A percentile compares a stretch with the other conserved stretches of the same genome.
phyloP scores from a whole-genome alignment of 2,113 vertebrate species.

The Loxodonta africana region DNA sequence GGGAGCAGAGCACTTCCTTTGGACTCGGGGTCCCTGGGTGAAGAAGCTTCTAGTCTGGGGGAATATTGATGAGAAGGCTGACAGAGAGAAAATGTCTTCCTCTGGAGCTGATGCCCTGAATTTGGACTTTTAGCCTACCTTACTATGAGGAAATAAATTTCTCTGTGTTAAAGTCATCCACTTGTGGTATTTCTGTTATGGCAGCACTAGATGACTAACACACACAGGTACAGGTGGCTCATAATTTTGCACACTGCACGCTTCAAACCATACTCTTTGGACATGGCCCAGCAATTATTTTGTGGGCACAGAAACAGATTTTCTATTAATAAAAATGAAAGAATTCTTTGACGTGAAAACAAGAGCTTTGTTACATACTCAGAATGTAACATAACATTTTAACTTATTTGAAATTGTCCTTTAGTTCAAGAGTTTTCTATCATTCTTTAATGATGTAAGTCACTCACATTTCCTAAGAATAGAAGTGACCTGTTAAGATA shows the following conservation, averaged over 20 bases:
- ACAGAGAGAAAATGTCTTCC: no score
- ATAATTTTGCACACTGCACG: not conserved
- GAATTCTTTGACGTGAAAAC: conserved; percentile 38
- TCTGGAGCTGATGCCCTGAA: no score
- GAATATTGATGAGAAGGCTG: no score
- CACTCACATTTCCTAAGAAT: conserved; percentile 34
- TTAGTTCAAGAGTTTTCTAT: conserved; percentile 24
- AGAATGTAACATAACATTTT: conserved; percentile 38
- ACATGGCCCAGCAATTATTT: not conserved
- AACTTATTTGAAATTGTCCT: conserved; percentile 46
- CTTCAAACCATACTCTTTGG: conserved; percentile 22
- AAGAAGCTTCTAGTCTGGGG: no score
- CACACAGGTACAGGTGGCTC: not conserved
- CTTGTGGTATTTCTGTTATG: no score
- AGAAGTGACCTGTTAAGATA: not conserved
- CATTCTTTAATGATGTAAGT: not conserved
- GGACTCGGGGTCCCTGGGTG: no score
- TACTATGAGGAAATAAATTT: no score
- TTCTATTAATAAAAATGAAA: conserved; percentile 52
- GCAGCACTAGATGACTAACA: no score
- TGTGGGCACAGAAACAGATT: not conserved
- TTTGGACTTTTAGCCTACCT: no score
- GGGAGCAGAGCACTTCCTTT: no score
- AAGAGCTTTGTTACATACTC: not conserved
- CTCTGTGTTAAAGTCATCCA: no score